Evolutionary conservation across 2,797 vertebrate species (phyloP).

Genomic region (Furcifer pardalis): DNA sequence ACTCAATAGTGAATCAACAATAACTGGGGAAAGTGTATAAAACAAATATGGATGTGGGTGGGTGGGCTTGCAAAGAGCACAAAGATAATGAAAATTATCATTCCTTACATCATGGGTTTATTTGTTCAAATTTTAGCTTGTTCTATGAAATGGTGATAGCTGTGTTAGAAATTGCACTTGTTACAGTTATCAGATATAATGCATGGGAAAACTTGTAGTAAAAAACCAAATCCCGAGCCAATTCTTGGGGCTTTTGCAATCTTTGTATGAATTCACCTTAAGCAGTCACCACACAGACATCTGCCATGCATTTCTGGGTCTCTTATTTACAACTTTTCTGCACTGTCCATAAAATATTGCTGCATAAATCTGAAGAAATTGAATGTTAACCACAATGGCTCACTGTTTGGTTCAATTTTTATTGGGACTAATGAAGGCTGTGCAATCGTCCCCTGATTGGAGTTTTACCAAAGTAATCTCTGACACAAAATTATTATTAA

Average conservation of each 20-base stretch:
- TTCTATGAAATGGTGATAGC: neutral
- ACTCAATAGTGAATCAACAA: neutral
- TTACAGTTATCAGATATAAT: slow-evolving; percentile 33
- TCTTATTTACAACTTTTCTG: no score
- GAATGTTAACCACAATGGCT: neutral
- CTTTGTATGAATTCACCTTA: no score
- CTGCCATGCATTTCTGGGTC: no score
- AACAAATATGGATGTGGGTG: neutral
- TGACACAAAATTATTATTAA: no score
- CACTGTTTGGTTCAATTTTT: no score
- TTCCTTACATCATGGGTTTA: neutral
- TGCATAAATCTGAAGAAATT: no score
- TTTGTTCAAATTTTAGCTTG: neutral
- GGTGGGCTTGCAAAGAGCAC: neutral
- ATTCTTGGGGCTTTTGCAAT: no score
- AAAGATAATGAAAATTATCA: neutral
- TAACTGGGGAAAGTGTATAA: neutral
- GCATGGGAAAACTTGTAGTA: slow-evolving; percentile 28
- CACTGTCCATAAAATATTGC: no score
- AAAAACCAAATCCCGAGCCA: slow-evolving; percentile 50
- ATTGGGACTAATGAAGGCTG: no score
- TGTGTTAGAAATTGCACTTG: neutral
- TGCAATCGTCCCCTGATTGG: no score
- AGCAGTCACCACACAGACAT: no score
- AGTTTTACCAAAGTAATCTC: no score